Base-by-base conservation (phyloP, 2,888 invertebrate species). In the Blastobasis adustella region DNA sequence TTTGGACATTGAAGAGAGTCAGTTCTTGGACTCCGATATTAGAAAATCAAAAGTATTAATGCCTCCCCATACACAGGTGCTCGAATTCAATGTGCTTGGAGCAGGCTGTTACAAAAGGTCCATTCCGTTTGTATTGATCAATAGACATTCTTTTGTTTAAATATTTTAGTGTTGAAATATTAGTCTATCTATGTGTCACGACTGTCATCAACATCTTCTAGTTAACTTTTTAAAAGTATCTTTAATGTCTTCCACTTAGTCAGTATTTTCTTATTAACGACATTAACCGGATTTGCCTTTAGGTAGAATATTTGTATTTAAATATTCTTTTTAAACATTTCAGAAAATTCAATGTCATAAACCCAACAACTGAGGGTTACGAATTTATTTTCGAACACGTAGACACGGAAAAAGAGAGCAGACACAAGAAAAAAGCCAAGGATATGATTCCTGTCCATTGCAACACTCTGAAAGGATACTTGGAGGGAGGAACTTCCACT, bases 31-130 rank as follows among this genome's bases (percentile, higher is more conserved):
- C 3, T 82, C 81, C n/a, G 80, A 84, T 37, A 74, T 83, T 56
- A 82, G 90, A 49, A 81, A 83, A 4, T 73, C 75, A 6, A 79
- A 79, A 6, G 66, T 84, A 4, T 77, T 90, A 53, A 73, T 91
- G 54, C 75, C 81, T 41, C 62, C 65, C n/a, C 76, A 89, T 60
- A 84, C 89, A 9, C 82, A 88, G 50, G 90, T 93, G 37, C 76
- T 94, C 46, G 92, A 93, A 72, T 92, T 93, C 67, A 90, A 90
- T 58, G 90, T 91, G 10, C 72, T 93, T 45, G 94, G 94, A 37
- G 77, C 91, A 10, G 91, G 91, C 46, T 85, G 84, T 63, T 89
- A 88, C 57, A 83, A 82, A 63, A 90, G 89, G 90, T 90, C 64
- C 23, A 3, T 23, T 23, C 23, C 23, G 23, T 23, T 23, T 23